Evolutionary conservation across 2,888 invertebrate species (phyloP), one percentile per base, ranked within the genome.

Genomic region (Noctua comes): DNA sequence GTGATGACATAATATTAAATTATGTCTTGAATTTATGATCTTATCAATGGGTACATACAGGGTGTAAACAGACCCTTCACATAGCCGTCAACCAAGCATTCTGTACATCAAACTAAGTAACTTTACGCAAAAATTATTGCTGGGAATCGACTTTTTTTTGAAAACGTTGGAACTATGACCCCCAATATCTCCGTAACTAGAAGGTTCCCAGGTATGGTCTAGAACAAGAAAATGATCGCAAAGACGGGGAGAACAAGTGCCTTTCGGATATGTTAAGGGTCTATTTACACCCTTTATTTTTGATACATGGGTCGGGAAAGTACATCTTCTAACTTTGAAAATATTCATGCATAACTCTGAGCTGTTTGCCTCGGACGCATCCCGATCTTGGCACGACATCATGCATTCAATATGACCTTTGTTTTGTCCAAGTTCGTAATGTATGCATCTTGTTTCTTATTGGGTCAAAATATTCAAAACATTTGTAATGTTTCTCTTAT

Each of bases 321-420:
- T 57, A 24, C 43, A 65, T 66, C 3, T 65, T 3, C 57, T 31
- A 46, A 31, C n/a, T 74, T 76, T 71, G 18, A 62, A 76, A 46
- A 80, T 80, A 71, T 40, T 80, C 59, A 76, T 80, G 51, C 66
- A 73, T 51, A 73, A 73, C 69, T 73, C 46, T 65, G 51, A 72
- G 16, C 36, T 51, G 51, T 59, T 59, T 72, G 51, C 27, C 4
- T 40, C 24, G 16, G 46, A 73, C 13, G 66, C 46, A 36, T 91
- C 88, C 89, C 88, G 88, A 89, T 92, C 87, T 89, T 89, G 79
- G 75, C 79, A 79, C 75, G 72, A 48, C n/a, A 54, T 70, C 88
- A 88, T 89, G 86, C 69, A 88, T 89, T 75, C 65, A 31, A 62
- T 78, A 73, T 65, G 57, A 79, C 79, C 70, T 76, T 80, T 79